Conservation (phyloP, 2,113 vertebrate genomes). For the Athene noctua region DNA sequence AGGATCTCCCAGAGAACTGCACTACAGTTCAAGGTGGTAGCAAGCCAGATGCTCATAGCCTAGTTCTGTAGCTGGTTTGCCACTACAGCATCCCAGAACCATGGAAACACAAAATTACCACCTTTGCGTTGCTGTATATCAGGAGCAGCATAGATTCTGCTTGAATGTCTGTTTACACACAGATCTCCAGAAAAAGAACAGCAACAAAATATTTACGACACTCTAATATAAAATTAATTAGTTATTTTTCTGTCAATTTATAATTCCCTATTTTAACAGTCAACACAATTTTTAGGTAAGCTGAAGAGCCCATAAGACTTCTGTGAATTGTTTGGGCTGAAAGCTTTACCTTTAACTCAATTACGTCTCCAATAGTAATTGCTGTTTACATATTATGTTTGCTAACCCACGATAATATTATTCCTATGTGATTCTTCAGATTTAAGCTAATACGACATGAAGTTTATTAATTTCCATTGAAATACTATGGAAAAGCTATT, state of each 20-base stretch:
- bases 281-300: not conserved
- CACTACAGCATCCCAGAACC: not conserved
- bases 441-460: not conserved
- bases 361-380: constrained; percentile 1
- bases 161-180: not conserved
- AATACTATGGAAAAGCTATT: not conserved
- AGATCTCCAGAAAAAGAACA: not conserved
- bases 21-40: not conserved
- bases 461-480: constrained; percentile 10
- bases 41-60: not conserved
- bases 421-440: not conserved
- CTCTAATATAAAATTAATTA: not conserved
- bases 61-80: not conserved
- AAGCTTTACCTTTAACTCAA: not conserved
- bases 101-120: not conserved
- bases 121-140: not conserved
- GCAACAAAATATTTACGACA: not conserved
- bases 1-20: not conserved
- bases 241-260: not conserved
- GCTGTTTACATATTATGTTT: not conserved
- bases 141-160: not conserved
- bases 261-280: not conserved
- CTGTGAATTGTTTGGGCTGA: not conserved
- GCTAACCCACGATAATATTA: not conserved
- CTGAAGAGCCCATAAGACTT: not conserved